phyloP scores from a whole-genome alignment of 2,113 vertebrate species.

The Cyanistes caeruleus region DNA sequence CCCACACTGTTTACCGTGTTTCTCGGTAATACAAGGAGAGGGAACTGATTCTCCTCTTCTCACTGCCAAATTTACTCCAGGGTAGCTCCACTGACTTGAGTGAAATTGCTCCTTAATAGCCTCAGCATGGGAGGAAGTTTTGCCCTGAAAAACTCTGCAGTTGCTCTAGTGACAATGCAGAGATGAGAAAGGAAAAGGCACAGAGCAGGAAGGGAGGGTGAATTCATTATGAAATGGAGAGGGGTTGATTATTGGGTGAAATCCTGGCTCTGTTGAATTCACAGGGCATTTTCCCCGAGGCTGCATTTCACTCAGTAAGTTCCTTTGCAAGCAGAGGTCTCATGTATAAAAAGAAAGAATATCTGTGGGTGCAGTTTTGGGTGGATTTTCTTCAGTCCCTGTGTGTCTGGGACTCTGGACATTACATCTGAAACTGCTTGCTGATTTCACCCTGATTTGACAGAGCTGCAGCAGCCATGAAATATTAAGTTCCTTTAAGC shows the following conservation, averaged over 20 bases:
- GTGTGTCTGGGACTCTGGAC: background rate
- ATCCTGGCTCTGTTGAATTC: background rate
- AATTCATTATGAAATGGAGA: background rate
- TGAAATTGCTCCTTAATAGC: background rate
- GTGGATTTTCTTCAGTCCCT: background rate
- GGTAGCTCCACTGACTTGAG: background rate
- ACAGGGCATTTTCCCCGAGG: background rate
- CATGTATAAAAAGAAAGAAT: background rate
- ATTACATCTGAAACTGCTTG: background rate
- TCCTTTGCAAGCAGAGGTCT: background rate
- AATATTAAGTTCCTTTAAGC: background rate
- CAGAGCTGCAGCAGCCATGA: background rate
- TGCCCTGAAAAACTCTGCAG: background rate
- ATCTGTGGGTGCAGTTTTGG: background rate
- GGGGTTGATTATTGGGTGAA: background rate
- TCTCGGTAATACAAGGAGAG: constrained; percentile 1
- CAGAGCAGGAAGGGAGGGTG: background rate
- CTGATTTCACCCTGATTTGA: background rate
- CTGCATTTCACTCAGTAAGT: background rate
- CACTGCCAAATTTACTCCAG: constrained; percentile 22
- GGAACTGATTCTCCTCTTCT: background rate
- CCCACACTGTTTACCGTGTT: background rate
- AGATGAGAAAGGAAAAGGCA: background rate
- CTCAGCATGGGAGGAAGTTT: background rate
- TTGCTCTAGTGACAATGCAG: background rate